Base-by-base conservation (phyloP, 2,113 vertebrate species). In the Cygnus buccinator region DNA sequence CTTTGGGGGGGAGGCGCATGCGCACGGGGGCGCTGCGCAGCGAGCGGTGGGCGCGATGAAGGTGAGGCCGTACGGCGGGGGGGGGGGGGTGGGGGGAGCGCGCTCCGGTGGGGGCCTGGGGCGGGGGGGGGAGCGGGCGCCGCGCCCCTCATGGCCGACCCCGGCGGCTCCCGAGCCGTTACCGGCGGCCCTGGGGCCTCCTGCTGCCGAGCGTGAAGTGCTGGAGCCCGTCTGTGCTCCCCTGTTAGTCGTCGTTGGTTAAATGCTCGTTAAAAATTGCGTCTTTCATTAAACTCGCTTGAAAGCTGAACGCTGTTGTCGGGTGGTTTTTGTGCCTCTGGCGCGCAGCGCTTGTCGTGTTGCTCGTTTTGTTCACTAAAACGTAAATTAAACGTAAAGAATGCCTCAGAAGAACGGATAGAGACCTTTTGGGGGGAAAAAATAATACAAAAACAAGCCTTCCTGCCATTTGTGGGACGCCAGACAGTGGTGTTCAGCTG, bases 11-110 rank as follows among this genome's bases (percentile, higher is more conserved):
- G 25, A 4, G 13, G 83, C 93, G 94, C 97, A 82, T 87, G 97
- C 96, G 96, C 86, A 13, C 3, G 6, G 14, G 13, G 28, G 43
- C 2, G 10, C 11, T 8, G 54, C 6, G 54, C 25, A 0, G 44
- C 5, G 6, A 9, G 22, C 1, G 26, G 84, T 10, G 31, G 81
- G 50, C 62, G 91, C 35, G 76, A 97, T 97, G 97, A 95, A 97
- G 97, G 96, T 97, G 86, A 87, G 88, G 37, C 13, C 2, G 3
- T 2, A 8, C 9, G 22, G 43, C n/a, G n/a, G n/a, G 6, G 22
- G 23, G 9, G 13, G 10, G 3, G 55, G 16, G 35, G 6, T 35
- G 35, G 37, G 37, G 41, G n/a, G 5, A 3, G 46, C 20, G 46
- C 46, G 46, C 46, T 48, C 20, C 3, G 46, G 46, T 5, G 19